Percentiles rank a stretch among this genome's conserved stretches.
Conservation (phyloP, 2,113 vertebrate species). For the Alligator mississippiensis region DNA sequence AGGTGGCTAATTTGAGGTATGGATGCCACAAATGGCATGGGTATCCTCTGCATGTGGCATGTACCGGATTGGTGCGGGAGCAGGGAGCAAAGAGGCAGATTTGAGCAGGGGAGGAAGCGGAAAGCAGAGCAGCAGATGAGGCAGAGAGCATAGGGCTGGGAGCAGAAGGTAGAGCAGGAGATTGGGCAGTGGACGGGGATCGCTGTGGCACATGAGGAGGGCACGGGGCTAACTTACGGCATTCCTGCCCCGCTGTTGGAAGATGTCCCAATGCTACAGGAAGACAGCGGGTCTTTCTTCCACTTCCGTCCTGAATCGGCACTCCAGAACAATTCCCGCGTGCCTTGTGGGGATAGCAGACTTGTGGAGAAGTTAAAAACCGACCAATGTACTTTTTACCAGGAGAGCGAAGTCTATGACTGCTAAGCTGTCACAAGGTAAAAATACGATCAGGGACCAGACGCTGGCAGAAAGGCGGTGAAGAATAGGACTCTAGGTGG, state of each 20-base stretch:
- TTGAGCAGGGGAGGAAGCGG: too few species aligned
- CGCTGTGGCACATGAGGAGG: neutral
- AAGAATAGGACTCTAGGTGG: neutral
- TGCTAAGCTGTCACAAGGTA: neutral
- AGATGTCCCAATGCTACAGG: neutral
- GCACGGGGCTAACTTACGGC: too few species aligned
- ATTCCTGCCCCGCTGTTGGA: neutral
- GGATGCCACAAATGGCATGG: too few species aligned
- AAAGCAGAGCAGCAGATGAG: too few species aligned
- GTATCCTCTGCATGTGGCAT: too few species aligned
- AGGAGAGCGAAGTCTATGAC: accelerated
- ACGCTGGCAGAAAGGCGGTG: neutral
- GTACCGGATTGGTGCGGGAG: too few species aligned
- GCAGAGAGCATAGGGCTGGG: too few species aligned
- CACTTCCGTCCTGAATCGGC: neutral
- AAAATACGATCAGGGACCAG: neutral
- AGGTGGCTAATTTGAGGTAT: too few species aligned
- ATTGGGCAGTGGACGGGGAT: neutral
- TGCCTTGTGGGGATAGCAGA: neutral
- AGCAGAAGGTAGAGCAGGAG: neutral
- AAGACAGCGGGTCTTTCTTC: neutral
- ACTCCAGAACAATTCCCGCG: neutral
- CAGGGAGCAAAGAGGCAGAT: too few species aligned
- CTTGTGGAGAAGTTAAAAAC: accelerated
- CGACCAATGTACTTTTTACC: neutral